Evolutionary conservation across 2,888 invertebrate species (phyloP).

Genomic region (Scelioninae gen. 2): DNA sequence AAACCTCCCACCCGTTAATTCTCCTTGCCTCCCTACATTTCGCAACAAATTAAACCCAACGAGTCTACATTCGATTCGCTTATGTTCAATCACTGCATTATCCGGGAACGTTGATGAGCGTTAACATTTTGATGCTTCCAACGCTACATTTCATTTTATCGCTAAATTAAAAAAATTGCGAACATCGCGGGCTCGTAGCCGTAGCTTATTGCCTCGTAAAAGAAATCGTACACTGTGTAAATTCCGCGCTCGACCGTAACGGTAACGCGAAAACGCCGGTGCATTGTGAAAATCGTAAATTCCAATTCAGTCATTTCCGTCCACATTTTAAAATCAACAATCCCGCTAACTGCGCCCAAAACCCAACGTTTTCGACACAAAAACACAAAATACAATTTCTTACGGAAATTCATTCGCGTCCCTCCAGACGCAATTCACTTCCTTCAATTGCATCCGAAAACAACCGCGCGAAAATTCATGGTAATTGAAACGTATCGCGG

Average conservation of each 20-base stretch:
- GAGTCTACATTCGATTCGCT: not conserved
- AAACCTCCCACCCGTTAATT: too few species aligned
- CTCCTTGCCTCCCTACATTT: too few species aligned
- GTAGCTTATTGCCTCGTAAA: slow-evolving; percentile 28
- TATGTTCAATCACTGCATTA: slow-evolving; percentile 7
- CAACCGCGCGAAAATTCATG: too few species aligned
- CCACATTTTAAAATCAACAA: too few species aligned
- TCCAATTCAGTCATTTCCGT: too few species aligned
- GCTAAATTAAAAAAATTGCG: slow-evolving; percentile 22
- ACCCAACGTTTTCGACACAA: not conserved
- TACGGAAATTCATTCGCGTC: too few species aligned
- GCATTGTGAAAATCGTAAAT: not conserved
- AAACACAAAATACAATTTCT: too few species aligned
- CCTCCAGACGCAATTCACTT: too few species aligned
- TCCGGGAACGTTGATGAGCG: slow-evolving; percentile 12
- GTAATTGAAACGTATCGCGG: too few species aligned
- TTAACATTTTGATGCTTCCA: slow-evolving; percentile 8
- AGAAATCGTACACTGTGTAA: slow-evolving; percentile 12
- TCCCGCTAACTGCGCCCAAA: too few species aligned
- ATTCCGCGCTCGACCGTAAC: slow-evolving; percentile 18
- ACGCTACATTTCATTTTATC: slow-evolving; percentile 20
- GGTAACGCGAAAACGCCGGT: not conserved
- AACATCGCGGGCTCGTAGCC: slow-evolving; percentile 11
- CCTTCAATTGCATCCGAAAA: too few species aligned
- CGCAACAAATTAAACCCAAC: too few species aligned